Conservation (phyloP, 1,140 invertebrate genomes). For the Nymphalis io region DNA sequence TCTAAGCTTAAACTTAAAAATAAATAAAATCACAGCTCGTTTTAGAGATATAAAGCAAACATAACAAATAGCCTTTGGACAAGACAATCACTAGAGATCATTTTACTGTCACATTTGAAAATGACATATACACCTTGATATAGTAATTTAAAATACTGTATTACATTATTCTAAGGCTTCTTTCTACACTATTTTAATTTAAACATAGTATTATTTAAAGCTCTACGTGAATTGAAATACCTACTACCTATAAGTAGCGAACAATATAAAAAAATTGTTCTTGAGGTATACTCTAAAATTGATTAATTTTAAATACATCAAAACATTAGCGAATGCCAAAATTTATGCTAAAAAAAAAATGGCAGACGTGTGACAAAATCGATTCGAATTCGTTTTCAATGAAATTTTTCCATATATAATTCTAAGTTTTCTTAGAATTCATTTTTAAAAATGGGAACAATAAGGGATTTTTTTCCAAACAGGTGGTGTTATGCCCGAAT, state of each 20-base stretch:
- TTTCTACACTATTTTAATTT: not conserved
- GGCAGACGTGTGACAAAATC: too few relatives aligned
- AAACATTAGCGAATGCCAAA: not conserved
- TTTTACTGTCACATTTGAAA: not conserved
- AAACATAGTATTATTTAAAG: conserved; percentile 3
- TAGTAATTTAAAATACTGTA: not conserved
- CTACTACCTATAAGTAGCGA: too few relatives aligned
- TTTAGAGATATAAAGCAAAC: not conserved
- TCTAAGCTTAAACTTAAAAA: not conserved
- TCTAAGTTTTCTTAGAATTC: too few relatives aligned
- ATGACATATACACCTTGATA: not conserved
- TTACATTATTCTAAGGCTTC: not conserved
- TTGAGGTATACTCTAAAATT: not conserved
- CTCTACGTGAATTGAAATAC: conserved; percentile 7
- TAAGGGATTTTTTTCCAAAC: too few relatives aligned
- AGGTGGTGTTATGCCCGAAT: too few relatives aligned
- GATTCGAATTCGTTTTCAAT: too few relatives aligned
- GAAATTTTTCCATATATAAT: too few relatives aligned
- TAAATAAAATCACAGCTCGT: conserved; percentile 2
- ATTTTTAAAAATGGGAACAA: too few relatives aligned
- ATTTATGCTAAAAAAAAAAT: not conserved
- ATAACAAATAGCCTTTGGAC: not conserved
- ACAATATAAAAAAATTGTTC: not conserved
- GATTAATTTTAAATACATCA: not conserved
- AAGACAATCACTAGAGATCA: not conserved